A percentile compares a stretch with the other conserved stretches of the same genome.
Conservation (phyloP, 2,888 invertebrate species). For the Papilio demoleus region DNA sequence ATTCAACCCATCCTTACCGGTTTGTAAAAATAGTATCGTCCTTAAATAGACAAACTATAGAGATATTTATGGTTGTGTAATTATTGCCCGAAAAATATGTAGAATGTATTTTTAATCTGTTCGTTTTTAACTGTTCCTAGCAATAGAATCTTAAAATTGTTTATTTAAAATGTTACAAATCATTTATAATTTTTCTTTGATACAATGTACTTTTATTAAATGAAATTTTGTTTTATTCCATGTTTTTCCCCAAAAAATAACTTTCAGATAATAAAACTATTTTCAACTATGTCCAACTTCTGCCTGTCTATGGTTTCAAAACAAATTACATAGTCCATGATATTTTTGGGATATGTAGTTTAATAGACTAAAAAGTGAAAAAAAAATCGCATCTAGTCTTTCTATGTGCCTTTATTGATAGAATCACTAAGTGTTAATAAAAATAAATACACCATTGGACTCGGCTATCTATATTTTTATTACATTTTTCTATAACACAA, state of each 20-base stretch:
- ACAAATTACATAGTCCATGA: background rate
- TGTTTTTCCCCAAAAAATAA: background rate
- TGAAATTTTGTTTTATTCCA: slow-evolving; percentile 1
- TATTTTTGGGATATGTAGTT: no score
- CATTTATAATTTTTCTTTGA: background rate
- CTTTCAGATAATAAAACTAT: no score
- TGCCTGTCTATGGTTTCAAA: no score
- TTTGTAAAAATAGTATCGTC: no score
- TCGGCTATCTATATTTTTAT: slow-evolving; percentile 65
- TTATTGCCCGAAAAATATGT: no score
- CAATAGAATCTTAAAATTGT: no score
- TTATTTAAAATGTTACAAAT: background rate
- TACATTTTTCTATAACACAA: slow-evolving; percentile 68
- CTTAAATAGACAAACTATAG: no score
- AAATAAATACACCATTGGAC: slow-evolving; percentile 43
- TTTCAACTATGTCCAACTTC: no score
- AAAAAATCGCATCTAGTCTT: background rate
- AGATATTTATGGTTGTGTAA: no score
- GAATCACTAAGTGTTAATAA: slow-evolving; percentile 2
- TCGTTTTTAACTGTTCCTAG: no score
- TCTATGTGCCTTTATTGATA: background rate
- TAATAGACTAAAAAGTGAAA: background rate
- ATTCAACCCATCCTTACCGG: no score
- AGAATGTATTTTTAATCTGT: no score
- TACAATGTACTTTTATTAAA: background rate